A percentile compares a stretch with the other conserved stretches of the same genome.
Conservation (phyloP, 2,797 vertebrate species). For the Amblyopsis hoosieri region DNA sequence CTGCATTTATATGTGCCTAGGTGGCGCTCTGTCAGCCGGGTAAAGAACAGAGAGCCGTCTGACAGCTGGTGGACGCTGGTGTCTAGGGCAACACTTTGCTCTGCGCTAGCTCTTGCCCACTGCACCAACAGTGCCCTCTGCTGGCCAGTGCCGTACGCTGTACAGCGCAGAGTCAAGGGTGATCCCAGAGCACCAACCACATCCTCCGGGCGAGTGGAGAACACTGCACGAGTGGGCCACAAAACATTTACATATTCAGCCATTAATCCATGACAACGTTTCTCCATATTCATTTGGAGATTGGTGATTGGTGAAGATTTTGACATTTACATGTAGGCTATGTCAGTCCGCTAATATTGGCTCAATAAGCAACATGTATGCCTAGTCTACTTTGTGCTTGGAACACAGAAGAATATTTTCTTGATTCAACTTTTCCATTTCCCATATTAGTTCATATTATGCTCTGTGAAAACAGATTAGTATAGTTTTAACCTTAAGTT, state of each 20-base stretch:
- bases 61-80: conserved; percentile 32
- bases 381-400: too few species aligned
- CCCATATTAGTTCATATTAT: too few species aligned
- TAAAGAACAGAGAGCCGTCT: conserved; percentile 56
- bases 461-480: too few species aligned
- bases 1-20: conserved; percentile 54
- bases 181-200: conserved; percentile 38
- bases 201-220: conserved; percentile 45
- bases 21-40: conserved; percentile 42
- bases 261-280: too few species aligned
- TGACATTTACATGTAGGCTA: too few species aligned
- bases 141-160: conserved; percentile 38
- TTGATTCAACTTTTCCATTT: too few species aligned
- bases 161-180: conserved; percentile 51
- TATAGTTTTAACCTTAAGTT: too few species aligned
- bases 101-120: conserved; percentile 40
- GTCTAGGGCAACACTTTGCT: background rate
- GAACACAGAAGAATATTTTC: too few species aligned
- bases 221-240: conserved; percentile 25
- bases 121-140: conserved; percentile 29
- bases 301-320: too few species aligned
- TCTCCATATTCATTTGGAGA: too few species aligned
- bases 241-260: background rate
- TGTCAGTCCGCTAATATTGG: too few species aligned
- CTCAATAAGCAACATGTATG: too few species aligned